Evolutionary conservation across 1,140 invertebrate genomes (phyloP), one percentile per base, ranked within the genome.

Genomic region (Sweltsa coloradensis): DNA sequence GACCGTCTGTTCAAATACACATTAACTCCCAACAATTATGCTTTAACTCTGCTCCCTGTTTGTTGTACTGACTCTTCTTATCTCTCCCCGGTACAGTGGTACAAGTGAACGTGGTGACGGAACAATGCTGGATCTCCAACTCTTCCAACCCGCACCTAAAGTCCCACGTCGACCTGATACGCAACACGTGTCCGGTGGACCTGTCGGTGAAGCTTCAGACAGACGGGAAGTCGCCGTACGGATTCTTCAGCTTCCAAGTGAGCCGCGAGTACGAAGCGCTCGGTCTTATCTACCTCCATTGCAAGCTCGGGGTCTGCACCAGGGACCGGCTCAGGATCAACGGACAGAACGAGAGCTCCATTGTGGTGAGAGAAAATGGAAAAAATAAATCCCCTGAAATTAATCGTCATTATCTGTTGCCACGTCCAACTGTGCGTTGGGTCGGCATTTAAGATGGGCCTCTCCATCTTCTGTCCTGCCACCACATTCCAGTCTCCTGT

Each of bases 121-220:
- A 60, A 45, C 52, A 60, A n/a, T 60, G 59, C 45, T 60, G 57
- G 59, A 31, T 60, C 19, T 55, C 55, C 16, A 53, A 55, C 40
- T 53, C 52, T 9, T 54, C 55, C 7, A 45, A 48, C 36, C 41
- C 41, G 9, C 26, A 34, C 29, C 22, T 29, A 13, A 29, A 45
- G 21, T 36, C 49, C 23, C 39, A 37, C 5, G 23, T 51, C 11
- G 13, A 41, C 1, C 51, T 59, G 3, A 47, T 59, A n/a, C 47
- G 53, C 7, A 59, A 60, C 39, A 58, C 58, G 5, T 60, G 58
- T 34, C 51, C 56, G n/a, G 36, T 52, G n/a, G 48, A 55, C 40
- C 18, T 55, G 7, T 58, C 56, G 2, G 55, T 60, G 9, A 25
- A 49, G 22, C 36, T 59, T 40, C 42, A 50, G 34, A 25, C 41